phyloP scores from a whole-genome alignment of 2,113 vertebrate species.

The Microcebus griseorufus region DNA sequence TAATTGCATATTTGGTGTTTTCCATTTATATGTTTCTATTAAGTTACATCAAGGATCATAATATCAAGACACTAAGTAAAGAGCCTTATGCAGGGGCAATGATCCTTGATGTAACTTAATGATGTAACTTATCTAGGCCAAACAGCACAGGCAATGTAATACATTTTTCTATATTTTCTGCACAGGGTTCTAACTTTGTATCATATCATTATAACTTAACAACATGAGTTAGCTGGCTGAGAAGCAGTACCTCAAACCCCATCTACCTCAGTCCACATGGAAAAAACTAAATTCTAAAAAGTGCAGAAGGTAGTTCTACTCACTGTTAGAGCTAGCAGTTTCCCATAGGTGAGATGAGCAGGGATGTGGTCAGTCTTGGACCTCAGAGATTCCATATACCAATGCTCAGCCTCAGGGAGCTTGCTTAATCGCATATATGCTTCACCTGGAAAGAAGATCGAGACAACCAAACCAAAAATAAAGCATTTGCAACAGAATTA shows the following conservation, averaged over 20 bases:
- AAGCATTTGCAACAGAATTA: background rate
- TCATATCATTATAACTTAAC: background rate
- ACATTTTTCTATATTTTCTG: background rate
- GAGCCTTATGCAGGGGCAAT: no score
- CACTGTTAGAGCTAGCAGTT: conserved; percentile 95
- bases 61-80: background rate
- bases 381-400: conserved; percentile 95
- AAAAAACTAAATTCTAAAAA: background rate
- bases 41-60: background rate
- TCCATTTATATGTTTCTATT: background rate
- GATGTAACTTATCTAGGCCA: background rate
- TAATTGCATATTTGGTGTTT: background rate
- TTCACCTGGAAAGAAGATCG: conserved; percentile 89
- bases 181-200: background rate
- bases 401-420: conserved; percentile 93
- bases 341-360: conserved; percentile 97
- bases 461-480: background rate
- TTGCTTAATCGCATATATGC: conserved; percentile 95
- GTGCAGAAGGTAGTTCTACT: conserved; percentile 70
- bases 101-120: no score
- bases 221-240: background rate
- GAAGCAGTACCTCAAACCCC: background rate
- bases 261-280: accelerated
- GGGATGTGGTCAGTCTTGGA: conserved; percentile 98
- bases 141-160: background rate